These are phyloP conservation scores for pig (Sus scrofa) DNA, from an alignment of 2,113 vertebrate species.

Conservation along the genomic window T2T-Sscrofa CM000817.6:88558001-88558500, in stretches of 20 bases:
- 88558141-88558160: background rate
- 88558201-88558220: background rate
- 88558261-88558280: constrained; percentile 22
- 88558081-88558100: background rate
- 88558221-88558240: background rate
- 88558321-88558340: background rate
- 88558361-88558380: background rate
- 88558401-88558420: background rate
- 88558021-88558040: background rate
- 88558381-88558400: constrained; percentile 17
- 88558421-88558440: background rate
- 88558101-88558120: background rate
- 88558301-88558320: background rate
- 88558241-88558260: background rate
- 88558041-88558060: background rate
- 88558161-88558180: background rate
- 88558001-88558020: background rate
- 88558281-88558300: background rate
- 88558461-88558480: constrained; percentile 52
- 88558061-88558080: background rate
- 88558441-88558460: background rate
- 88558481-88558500: background rate
- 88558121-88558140: background rate
- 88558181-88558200: background rate
- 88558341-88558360: background rate